Base-by-base conservation (phyloP, 2,888 invertebrate species). In the Linyphia triangularis region DNA sequence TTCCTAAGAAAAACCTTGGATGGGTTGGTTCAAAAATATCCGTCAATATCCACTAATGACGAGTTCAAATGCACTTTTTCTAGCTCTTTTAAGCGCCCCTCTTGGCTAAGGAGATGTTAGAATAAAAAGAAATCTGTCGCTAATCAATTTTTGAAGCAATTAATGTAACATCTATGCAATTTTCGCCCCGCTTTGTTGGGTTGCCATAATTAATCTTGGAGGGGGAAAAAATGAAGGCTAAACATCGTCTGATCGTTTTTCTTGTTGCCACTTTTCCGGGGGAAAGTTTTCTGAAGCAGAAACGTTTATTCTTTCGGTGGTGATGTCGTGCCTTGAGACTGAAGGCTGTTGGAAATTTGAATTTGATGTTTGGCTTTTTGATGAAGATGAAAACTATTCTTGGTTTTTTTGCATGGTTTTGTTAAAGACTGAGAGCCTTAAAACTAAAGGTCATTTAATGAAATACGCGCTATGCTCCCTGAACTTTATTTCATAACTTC, bases 121-220 rank as follows among this genome's bases (percentile, higher is more conserved):
- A 24, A 22, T 10, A 24, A 43, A 73, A 59, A 59, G 28, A 57
- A 43, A 30, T 22, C 73, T 73, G 28, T 43, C 81, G 61, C 70
- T 81, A 57, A 81, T 81, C 81, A 81, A 81, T 81, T 81, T 69
- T 81, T 70, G 70, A 81, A 81, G 81, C 81, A 70, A 81, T 81
- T 81, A 81, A 81, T 37, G 81, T 37, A 37, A 70, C 70, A 69
- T 81, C 81, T 43, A 59, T 81, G 69, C 51, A 70, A 81, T 81
- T 70, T 81, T 30, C 70, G 59, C 70, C 51, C 37, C 69, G 57
- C 70, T 57, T 70, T 81, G 81, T 81, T 69, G 59, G 51, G 69
- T 30, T 70, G 59, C 33, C 24, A 81, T 81, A 81, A 81, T 81
- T 81, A 81, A 81, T 81, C 81, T 59, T 16, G 16, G n/a, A 2